Evolutionary conservation across 2,113 vertebrate genomes (phyloP).

Genomic region (Stigmatopora argus): DNA sequence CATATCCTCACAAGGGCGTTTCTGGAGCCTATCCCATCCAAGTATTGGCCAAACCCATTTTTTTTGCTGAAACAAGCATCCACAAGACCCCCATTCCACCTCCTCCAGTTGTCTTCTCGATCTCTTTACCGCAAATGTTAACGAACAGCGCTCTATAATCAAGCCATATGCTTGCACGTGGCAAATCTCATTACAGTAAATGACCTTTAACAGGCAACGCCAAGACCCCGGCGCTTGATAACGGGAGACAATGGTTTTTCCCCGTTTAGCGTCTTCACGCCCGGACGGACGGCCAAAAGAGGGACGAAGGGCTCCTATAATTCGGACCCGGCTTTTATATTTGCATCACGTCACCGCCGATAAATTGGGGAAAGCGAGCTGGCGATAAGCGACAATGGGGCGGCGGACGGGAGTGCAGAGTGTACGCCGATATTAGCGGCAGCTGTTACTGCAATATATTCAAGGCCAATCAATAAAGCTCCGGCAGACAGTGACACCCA

Average conservation of each 20-base stretch:
- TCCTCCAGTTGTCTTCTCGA: conserved; percentile 44
- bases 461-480: conserved; percentile 86
- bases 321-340: conserved; percentile 74
- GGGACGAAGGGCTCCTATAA: conserved; percentile 30
- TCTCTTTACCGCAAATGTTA: conserved; percentile 66
- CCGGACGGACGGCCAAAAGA: conserved; percentile 29
- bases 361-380: conserved; percentile 28
- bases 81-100: conserved; percentile 35
- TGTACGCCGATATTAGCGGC: conserved; percentile 74
- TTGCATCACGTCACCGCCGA: conserved; percentile 74
- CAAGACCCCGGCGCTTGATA: conserved; percentile 58
- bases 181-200: conserved; percentile 69
- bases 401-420: conserved; percentile 11
- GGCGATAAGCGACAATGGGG: not conserved
- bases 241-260: conserved; percentile 48
- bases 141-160: conserved; percentile 62
- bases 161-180: conserved; percentile 67
- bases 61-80: conserved; percentile 26
- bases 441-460: conserved; percentile 87
- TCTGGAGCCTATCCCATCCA: too few relatives aligned
- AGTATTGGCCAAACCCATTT: conserved; percentile 2
- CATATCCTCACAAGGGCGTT: too few relatives aligned
- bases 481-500: conserved; percentile 81
- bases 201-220: conserved; percentile 67
- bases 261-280: conserved; percentile 64